phyloP scores from a whole-genome alignment of 2,113 vertebrate genomes.

The Eulemur macaco region DNA sequence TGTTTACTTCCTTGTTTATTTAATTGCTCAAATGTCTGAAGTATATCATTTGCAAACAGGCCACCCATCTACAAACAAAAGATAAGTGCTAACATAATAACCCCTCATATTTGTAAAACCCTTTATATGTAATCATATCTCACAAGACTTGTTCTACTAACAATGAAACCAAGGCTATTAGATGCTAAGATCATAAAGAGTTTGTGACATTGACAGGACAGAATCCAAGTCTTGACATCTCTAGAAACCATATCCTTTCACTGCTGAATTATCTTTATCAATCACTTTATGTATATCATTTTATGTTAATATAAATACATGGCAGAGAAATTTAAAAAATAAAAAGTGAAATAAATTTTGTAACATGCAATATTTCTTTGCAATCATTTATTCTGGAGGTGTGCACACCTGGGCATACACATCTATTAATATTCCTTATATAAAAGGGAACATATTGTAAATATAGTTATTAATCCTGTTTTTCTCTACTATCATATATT shows the following conservation, averaged over 20 bases:
- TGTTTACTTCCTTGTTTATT: conserved; percentile 34
- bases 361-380: background rate
- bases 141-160: conserved; percentile 17
- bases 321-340: background rate
- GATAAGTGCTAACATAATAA: background rate
- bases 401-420: background rate
- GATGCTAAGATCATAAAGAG: background rate
- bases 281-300: conserved; percentile 3
- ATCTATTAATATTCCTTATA: background rate
- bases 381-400: background rate
- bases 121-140: background rate
- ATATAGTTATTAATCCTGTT: background rate
- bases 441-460: background rate
- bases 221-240: background rate
- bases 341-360: conserved; percentile 10
- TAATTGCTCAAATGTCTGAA: background rate
- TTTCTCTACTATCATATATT: background rate
- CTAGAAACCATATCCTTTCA: background rate
- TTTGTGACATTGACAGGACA: background rate
- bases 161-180: background rate
- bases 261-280: conserved; percentile 14
- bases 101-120: background rate
- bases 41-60: background rate
- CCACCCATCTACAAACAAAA: background rate
- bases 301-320: conserved; percentile 22